Evolutionary conservation across 37 sponge, comb jelly and placozoan genomes (phyloP).

Genomic region (Spongilla lacustris): DNA sequence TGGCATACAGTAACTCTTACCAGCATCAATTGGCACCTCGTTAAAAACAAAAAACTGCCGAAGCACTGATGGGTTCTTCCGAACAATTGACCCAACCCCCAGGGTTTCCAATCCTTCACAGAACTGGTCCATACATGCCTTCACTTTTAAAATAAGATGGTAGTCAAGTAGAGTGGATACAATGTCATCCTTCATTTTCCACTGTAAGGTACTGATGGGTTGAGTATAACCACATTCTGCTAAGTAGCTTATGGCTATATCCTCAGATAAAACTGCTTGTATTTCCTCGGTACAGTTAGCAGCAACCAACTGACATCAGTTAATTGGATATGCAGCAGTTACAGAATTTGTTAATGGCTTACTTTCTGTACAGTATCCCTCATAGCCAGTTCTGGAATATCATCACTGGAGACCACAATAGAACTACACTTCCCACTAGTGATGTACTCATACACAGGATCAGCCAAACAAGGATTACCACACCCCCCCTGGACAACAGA

Average conservation of each 20-base stretch:
- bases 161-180: slow-evolving; percentile 13
- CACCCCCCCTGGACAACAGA: slow-evolving; percentile 18
- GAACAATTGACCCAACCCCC: not conserved
- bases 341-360: no score
- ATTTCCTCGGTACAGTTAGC: slow-evolving; percentile 26
- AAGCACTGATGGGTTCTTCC: slow-evolving; percentile 2
- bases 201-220: slow-evolving; percentile 3
- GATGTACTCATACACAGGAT: slow-evolving; percentile 15
- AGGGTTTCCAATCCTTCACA: slow-evolving; percentile 9
- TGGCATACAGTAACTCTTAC: not conserved
- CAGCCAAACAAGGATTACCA: slow-evolving; percentile 6
- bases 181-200: not conserved
- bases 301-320: not conserved
- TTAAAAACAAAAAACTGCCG: slow-evolving; percentile 2
- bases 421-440: not conserved
- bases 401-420: not conserved
- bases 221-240: slow-evolving; percentile 15
- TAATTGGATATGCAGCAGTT: not conserved
- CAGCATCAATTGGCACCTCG: not conserved
- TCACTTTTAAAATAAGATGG: slow-evolving; percentile 29
- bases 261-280: not conserved
- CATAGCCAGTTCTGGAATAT: slow-evolving; percentile 4
- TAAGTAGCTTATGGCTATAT: not conserved
- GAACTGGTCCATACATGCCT: slow-evolving; percentile 24
- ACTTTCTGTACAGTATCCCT: not conserved